Evolutionary conservation across 2,113 vertebrate genomes (phyloP).

Genomic region (Heliornis fulica): DNA sequence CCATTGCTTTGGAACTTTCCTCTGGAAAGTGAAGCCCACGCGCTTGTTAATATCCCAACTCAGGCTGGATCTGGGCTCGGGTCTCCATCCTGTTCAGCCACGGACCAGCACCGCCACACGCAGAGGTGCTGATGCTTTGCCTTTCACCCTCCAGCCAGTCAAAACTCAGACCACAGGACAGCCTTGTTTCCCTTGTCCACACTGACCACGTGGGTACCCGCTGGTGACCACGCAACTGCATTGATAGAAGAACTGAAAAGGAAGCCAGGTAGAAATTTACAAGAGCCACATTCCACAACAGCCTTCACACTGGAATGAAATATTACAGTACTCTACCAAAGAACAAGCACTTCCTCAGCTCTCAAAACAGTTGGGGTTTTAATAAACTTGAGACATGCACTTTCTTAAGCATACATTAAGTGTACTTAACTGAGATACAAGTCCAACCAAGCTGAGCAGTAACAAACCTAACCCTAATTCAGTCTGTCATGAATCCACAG

Average conservation of each 20-base stretch:
- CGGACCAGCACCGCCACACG: background rate
- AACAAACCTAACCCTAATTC: background rate
- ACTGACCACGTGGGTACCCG: slow-evolving; percentile 85
- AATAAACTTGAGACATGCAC: background rate
- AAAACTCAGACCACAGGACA: slow-evolving; percentile 93
- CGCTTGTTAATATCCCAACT: background rate
- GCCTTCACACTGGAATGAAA: background rate
- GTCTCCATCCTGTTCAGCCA: background rate
- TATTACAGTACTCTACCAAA: background rate
- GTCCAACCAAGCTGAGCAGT: background rate
- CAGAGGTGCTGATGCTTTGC: background rate
- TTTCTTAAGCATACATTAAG: background rate
- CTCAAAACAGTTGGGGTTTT: background rate
- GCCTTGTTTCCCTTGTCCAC: slow-evolving; percentile 94
- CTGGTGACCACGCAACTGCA: slow-evolving; percentile 91
- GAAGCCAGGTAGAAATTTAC: background rate
- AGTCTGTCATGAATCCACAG: background rate
- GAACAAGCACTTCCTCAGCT: background rate
- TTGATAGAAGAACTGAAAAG: slow-evolving; percentile 88
- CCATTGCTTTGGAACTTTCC: background rate
- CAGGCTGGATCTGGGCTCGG: background rate
- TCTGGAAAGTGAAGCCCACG: background rate
- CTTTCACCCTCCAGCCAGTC: slow-evolving; percentile 22
- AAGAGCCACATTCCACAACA: background rate
- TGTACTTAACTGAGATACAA: background rate